These are phyloP conservation scores for Eptesicus fuscus DNA, from an alignment of 2,113 vertebrate species.

Conservation along the genomic window DNA sequence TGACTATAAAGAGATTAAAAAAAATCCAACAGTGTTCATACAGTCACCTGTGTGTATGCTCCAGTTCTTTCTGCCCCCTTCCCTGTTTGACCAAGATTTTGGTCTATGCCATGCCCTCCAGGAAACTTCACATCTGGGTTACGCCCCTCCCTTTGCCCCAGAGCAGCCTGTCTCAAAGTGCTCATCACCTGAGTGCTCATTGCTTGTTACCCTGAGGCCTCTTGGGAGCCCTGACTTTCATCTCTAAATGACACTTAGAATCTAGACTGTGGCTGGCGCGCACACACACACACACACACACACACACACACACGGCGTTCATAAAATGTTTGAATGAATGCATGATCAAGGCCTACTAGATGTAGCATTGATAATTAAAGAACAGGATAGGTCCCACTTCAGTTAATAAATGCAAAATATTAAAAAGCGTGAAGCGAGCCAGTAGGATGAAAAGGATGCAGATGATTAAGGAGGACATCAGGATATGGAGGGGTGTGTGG, in stretches of 20 bases:
- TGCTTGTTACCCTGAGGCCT: background rate
- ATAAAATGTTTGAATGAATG: background rate
- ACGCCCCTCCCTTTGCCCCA: background rate
- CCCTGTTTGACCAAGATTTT: background rate
- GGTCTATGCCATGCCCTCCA: background rate
- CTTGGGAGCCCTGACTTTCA: background rate
- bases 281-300: no score
- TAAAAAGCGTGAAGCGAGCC: background rate
- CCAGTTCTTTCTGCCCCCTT: background rate
- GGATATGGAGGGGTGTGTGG: background rate
- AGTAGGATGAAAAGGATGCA: background rate
- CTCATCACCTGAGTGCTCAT: background rate
- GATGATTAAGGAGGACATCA: background rate
- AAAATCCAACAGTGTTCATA: background rate
- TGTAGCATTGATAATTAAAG: constrained; percentile 22
- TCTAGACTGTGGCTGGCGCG: background rate
- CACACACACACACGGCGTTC: background rate
- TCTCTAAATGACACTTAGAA: background rate
- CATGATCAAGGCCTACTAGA: background rate
- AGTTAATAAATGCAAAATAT: background rate
- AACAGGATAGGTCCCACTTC: background rate
- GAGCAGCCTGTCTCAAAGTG: background rate
- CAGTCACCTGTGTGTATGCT: background rate
- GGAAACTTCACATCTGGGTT: background rate
- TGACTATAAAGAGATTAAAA: background rate